phyloP scores from a whole-genome alignment of 2,888 invertebrate species.

The Phragmatobia fuliginosa region DNA sequence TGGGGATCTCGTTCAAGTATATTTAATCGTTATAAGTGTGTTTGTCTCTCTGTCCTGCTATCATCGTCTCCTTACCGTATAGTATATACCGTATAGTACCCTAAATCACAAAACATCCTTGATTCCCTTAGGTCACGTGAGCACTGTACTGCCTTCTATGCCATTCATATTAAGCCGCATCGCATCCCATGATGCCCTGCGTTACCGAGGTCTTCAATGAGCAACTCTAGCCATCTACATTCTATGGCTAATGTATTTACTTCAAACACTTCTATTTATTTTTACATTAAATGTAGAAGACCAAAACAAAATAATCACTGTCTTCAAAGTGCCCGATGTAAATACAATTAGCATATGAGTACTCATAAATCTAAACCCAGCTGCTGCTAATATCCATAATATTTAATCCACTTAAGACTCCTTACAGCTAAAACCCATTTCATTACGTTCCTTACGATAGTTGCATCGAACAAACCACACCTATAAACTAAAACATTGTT shows the following conservation, averaged over 20 bases:
- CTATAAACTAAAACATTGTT: slow-evolving; percentile 79
- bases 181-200: too few species aligned
- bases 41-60: neutral
- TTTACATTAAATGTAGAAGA: neutral
- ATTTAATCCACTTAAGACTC: slow-evolving; percentile 76
- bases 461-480: slow-evolving; percentile 69
- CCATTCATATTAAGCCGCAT: too few species aligned
- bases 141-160: too few species aligned
- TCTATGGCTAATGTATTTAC: too few species aligned
- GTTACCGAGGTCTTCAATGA: too few species aligned
- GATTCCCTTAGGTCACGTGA: too few species aligned
- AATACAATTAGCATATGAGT: slow-evolving; percentile 40
- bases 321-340: slow-evolving; percentile 31
- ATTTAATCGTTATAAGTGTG: neutral
- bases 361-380: slow-evolving; percentile 50
- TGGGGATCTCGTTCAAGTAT: neutral
- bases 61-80: too few species aligned
- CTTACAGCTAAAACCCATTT: slow-evolving; percentile 73
- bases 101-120: too few species aligned
- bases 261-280: neutral
- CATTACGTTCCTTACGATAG: slow-evolving; percentile 73
- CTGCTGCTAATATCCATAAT: slow-evolving; percentile 59
- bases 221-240: too few species aligned
- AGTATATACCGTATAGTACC: too few species aligned
- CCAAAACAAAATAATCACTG: slow-evolving; percentile 19